Evolutionary conservation across 1,140 invertebrate genomes (phyloP).

Genomic region (Drosophila tani): DNA sequence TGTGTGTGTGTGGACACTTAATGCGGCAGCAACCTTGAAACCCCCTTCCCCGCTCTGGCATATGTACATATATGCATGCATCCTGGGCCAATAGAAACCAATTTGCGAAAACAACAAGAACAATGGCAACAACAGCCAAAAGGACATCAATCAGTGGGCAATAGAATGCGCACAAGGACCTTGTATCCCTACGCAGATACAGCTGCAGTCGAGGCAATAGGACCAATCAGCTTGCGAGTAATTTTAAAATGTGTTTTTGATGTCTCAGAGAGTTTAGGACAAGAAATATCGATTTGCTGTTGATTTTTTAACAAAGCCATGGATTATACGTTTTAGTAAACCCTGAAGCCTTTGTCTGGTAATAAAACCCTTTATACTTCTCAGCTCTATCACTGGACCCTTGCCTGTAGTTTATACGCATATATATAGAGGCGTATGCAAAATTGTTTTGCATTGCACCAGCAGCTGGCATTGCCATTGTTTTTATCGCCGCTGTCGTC

Average conservation of each 20-base stretch:
- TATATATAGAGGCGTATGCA: constrained; percentile 18
- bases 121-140: constrained; percentile 51
- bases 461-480: constrained; percentile 39
- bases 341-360: not conserved
- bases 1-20: constrained; percentile 33
- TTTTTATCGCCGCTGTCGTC: constrained; percentile 48
- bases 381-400: not conserved
- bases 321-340: not conserved
- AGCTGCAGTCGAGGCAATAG: not conserved
- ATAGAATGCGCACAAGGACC: constrained; percentile 44
- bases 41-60: not conserved
- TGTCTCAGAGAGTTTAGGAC: too few relatives aligned
- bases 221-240: too few relatives aligned
- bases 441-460: constrained; percentile 57
- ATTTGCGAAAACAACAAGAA: constrained; percentile 58
- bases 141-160: constrained; percentile 69
- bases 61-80: constrained; percentile 12
- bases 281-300: too few relatives aligned
- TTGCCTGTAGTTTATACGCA: constrained; percentile 5
- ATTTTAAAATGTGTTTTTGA: not conserved
- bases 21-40: constrained; percentile 67
- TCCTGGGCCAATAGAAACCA: constrained; percentile 41
- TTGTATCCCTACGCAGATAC: constrained; percentile 2
- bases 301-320: too few relatives aligned
- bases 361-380: not conserved